Evolutionary conservation across 2,797 vertebrate species (phyloP), one percentile per base, ranked within the genome.

Genomic region (Channa striata): DNA sequence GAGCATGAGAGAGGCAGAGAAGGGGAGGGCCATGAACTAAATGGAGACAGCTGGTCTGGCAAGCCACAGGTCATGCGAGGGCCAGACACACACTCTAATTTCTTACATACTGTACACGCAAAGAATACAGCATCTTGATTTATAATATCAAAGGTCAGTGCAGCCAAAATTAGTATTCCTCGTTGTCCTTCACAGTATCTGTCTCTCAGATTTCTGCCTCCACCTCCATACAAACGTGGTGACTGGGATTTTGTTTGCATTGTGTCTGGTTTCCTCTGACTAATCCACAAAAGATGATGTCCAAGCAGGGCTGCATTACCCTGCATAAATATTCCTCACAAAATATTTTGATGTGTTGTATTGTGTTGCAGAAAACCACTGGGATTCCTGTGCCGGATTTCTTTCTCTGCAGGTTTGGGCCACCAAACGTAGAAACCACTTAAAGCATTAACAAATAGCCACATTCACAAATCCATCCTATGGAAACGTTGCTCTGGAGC

Each of bases 1-100:
- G 13, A 63, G 46, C 64, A n/a, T n/a, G 46, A 70, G 50, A n/a
- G 2, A 50, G 39, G 36, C 1, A 50, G 39, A 37, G 25, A 2
- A 12, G 19, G 48, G 46, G 43, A 47, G 44, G 25, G 21, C 21
- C 20, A 64, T 56, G 66, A 60, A 72, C 69, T 58, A 72, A 48
- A 25, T 6, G 47, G 77, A 84, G 82, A 82, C 82, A 82, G 78
- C 68, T 81, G 58, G 86, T 87, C 81, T 84, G 59, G 58, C 68
- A 69, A 77, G 5, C 13, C 11, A 12, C 58, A 84, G 89, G 78
- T 88, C 86, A 82, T 12, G 10, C 36, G 20, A 65, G 48, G 81
- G 77, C 71, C 72, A 86, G 11, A 74, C 39, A 68, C 46, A 50
- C 14, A 46, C 57, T 39, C 48, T 30, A 30, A 30, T 30, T 30